Evolutionary conservation across 2,113 vertebrate species (phyloP).

Genomic region (Nanorana parkeri): DNA sequence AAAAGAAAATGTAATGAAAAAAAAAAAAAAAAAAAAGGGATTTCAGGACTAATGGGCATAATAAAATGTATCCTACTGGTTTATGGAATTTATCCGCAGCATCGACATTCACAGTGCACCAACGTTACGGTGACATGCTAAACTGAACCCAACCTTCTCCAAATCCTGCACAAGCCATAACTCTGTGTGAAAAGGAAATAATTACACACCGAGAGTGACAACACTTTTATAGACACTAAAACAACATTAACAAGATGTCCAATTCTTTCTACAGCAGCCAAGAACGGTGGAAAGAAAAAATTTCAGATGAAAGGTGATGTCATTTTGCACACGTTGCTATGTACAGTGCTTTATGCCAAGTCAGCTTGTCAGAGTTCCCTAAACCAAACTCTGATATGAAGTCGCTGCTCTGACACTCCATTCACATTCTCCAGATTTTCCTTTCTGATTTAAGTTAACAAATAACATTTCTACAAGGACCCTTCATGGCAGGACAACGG

Average conservation of each 20-base stretch:
- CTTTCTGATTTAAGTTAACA: not conserved
- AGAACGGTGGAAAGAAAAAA: not conserved
- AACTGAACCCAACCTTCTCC: too few species aligned
- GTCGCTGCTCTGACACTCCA: not conserved
- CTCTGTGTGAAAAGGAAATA: too few species aligned
- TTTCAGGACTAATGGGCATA: too few species aligned
- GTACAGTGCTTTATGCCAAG: not conserved
- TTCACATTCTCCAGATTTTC: not conserved
- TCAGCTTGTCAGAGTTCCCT: constrained; percentile 23
- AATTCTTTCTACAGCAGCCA: not conserved
- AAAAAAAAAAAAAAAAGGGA: too few species aligned
- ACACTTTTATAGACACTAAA: constrained; percentile 6
- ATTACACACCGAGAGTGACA: not conserved
- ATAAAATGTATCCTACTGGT: too few species aligned
- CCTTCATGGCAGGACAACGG: too few species aligned
- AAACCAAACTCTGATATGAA: not conserved
- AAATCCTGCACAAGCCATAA: too few species aligned
- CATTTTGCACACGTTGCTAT: constrained; percentile 24
- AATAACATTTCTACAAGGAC: not conserved
- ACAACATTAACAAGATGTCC: not conserved
- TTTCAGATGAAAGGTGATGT: constrained; percentile 21
- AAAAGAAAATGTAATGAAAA: too few species aligned
- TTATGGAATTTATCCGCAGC: too few species aligned
- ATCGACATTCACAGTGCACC: too few species aligned
- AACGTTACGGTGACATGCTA: too few species aligned